Evolutionary conservation across 2,888 invertebrate species (phyloP).

Genomic region (Archaeoteleia sp.): DNA sequence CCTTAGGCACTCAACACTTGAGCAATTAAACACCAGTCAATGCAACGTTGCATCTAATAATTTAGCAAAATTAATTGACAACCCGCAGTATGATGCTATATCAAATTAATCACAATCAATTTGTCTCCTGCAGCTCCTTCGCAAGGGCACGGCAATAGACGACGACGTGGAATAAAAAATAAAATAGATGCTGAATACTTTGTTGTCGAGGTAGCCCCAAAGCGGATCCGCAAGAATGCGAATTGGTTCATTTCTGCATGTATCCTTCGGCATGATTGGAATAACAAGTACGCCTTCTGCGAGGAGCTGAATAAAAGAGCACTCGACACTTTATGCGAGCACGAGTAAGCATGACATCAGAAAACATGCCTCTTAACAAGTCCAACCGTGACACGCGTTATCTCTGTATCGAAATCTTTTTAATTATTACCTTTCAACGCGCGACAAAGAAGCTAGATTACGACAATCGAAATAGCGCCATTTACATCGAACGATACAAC

Average conservation of each 20-base stretch:
- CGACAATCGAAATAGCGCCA: too few relatives aligned
- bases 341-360: slow-evolving; percentile 19
- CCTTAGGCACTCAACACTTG: too few relatives aligned
- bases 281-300: slow-evolving; percentile 34
- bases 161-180: slow-evolving; percentile 19
- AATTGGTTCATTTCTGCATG: slow-evolving; percentile 42
- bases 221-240: slow-evolving; percentile 37
- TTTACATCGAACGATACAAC: neutral
- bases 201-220: slow-evolving; percentile 22
- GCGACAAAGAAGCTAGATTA: slow-evolving; percentile 2
- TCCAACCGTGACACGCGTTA: slow-evolving; percentile 9
- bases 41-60: slow-evolving; percentile 21
- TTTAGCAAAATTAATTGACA: slow-evolving; percentile 19
- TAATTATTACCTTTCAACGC: slow-evolving; percentile 14
- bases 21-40: too few relatives aligned
- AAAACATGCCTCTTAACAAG: slow-evolving; percentile 15
- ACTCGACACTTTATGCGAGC: slow-evolving; percentile 9
- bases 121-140: slow-evolving; percentile 31
- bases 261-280: slow-evolving; percentile 40
- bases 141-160: slow-evolving; percentile 27
- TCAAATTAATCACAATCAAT: slow-evolving; percentile 38
- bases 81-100: slow-evolving; percentile 22
- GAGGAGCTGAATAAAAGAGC: slow-evolving; percentile 31
- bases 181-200: neutral
- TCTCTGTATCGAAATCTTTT: slow-evolving; percentile 5